phyloP scores from a whole-genome alignment of 2,113 vertebrate species.

The Muntiacus reevesi region DNA sequence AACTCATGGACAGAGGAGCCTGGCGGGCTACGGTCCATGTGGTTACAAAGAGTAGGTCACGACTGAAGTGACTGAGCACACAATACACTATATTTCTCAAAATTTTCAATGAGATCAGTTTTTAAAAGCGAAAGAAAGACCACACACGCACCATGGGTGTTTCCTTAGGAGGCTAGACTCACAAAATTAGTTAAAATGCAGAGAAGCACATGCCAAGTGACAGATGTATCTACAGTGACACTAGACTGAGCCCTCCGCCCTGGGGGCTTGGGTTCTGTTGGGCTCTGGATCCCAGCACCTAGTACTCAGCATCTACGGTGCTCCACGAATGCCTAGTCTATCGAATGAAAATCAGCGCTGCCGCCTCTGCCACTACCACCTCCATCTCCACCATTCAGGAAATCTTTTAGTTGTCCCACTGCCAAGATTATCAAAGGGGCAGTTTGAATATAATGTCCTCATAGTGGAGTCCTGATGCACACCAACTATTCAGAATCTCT shows the following conservation, averaged over 20 bases:
- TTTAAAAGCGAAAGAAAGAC: neutral
- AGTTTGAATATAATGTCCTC: neutral
- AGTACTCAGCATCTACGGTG: neutral
- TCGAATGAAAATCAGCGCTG: neutral
- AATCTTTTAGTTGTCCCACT: neutral
- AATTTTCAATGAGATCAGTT: neutral
- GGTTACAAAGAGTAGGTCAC: neutral
- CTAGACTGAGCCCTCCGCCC: neutral
- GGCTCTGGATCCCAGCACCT: neutral
- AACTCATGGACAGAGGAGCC: neutral
- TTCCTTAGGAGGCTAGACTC: neutral
- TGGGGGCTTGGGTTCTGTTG: neutral
- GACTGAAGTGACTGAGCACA: neutral
- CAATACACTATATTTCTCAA: neutral
- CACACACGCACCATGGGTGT: neutral
- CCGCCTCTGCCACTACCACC: neutral
- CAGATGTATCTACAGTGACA: neutral
- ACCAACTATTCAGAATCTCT: constrained; percentile 6
- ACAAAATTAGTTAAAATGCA: neutral
- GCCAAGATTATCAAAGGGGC: neutral
- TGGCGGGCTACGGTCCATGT: neutral
- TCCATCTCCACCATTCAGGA: neutral
- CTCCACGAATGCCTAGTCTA: neutral
- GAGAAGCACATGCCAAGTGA: neutral
- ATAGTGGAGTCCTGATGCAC: neutral